Evolutionary conservation across 2,797 vertebrate genomes (phyloP), one percentile per base, ranked within the genome.

Genomic region (Falco columbarius): DNA sequence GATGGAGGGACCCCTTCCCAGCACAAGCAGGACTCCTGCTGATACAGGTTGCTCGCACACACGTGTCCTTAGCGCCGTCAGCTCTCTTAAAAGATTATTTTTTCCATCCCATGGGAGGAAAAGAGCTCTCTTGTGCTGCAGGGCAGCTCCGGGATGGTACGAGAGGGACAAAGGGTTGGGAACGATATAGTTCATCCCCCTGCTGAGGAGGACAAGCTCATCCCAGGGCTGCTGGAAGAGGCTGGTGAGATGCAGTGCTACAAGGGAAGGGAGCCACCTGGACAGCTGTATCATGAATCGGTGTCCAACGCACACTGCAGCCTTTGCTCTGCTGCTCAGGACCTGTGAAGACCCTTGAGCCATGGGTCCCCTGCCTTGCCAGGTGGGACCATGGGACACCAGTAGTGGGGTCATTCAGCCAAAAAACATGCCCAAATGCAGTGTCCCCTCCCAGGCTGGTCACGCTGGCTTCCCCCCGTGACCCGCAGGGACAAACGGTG

Each of bases 211-310:
- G 76, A 44, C 4, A 17, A 44, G 34, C 13, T 56, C 65, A n/a
- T 29, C 49, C 36, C 42, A 10, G 27, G 32, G 49, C 22, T 76
- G 56, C 30, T 44, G 65, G 56, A 10, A 3, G 14, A 63, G 22
- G 40, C n/a, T 55, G 52, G 32, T 52, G 68, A 73, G 52, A 58
- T 29, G 17, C 1, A 0, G 5, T 36, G 58, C 44, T 27, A 14
- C 0, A 1, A 14, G 7, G 29, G 29, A 32, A 44, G 21, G 47
- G 61, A 56, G 19, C 14, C 3, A 0, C 19, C 2, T 1, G 40
- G 63, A 49, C 36, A 46, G 27, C 46, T 2, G 3, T 36, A 20
- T 27, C 27, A 42, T 3, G 8, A n/a, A 17, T 17, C 9, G 6
- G 32, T 7, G 23, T 34, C 55, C 34, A 21, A 11, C 3, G 4